These are phyloP conservation scores for Luehdorfia chinensis DNA, from an alignment of 1,140 invertebrate genomes.

Conservation along the genomic window DNA sequence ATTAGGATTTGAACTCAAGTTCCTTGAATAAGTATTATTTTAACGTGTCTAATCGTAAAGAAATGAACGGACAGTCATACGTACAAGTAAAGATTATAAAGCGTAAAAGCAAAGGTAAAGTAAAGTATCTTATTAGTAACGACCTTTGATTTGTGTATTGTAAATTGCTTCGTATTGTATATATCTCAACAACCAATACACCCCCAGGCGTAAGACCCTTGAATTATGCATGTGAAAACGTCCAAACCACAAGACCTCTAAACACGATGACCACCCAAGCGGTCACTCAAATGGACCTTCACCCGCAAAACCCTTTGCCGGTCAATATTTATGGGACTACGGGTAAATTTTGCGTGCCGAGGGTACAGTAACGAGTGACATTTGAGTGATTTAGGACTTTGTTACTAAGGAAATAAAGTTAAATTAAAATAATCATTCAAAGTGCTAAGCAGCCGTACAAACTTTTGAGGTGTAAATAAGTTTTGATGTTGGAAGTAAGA, in stretches of 20 bases:
- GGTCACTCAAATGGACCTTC: conserved; percentile 52
- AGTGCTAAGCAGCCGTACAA: neutral
- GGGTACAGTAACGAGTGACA: neutral
- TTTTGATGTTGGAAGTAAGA: neutral
- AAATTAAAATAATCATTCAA: neutral
- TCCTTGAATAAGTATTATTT: no score
- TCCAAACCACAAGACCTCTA: conserved; percentile 26
- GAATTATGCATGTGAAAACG: conserved; percentile 41
- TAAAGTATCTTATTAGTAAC: no score
- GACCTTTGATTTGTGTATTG: no score
- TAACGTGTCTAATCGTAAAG: no score
- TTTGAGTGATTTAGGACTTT: conserved; percentile 7
- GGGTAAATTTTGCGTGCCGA: conserved; percentile 39
- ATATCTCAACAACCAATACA: conserved; percentile 1
- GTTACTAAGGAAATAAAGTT: neutral
- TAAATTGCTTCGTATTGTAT: no score
- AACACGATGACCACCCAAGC: conserved; percentile 39
- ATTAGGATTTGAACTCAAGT: no score
- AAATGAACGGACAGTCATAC: no score
- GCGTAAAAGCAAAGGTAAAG: no score
- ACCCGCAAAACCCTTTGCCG: conserved; percentile 50
- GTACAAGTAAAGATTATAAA: no score
- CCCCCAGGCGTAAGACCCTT: conserved; percentile 14
- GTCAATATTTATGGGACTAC: conserved; percentile 58
- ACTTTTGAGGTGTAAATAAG: conserved; percentile 2